Conservation (phyloP, 2,113 vertebrate genomes). For the Eira barbara region DNA sequence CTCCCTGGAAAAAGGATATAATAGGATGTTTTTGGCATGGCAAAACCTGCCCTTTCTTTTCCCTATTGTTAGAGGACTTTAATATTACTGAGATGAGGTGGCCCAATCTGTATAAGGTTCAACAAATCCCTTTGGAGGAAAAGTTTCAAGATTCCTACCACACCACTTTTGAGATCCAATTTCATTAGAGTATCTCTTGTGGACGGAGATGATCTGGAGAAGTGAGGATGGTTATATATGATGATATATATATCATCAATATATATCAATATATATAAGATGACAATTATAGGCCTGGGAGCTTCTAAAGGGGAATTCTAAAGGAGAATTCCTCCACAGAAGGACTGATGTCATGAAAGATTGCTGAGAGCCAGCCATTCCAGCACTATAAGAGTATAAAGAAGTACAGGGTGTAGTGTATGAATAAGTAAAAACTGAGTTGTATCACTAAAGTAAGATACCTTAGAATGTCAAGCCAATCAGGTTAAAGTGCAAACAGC, state of each 20-base stretch:
- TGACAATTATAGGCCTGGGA: not conserved
- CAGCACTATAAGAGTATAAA: not conserved
- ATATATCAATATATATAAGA: too few relatives aligned
- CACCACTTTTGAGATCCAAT: not conserved
- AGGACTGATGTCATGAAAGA: too few relatives aligned
- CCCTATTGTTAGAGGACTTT: not conserved
- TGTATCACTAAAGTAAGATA: not conserved
- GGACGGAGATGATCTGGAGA: not conserved
- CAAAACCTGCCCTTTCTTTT: not conserved
- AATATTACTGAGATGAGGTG: not conserved
- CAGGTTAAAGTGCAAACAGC: not conserved
- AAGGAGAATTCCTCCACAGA: not conserved
- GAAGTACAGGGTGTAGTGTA: not conserved
- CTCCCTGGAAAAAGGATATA: not conserved
- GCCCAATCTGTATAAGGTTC: not conserved
- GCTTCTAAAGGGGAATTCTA: not conserved
- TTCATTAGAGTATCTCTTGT: not conserved
- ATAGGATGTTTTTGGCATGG: not conserved
- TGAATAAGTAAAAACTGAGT: not conserved
- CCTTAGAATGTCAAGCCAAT: not conserved
- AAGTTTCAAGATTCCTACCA: not conserved
- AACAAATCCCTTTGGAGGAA: not conserved
- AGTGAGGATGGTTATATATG: not conserved
- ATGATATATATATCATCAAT: too few relatives aligned
- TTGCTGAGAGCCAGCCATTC: not conserved